Base-by-base conservation (phyloP, 2,888 invertebrate species). In the Pseudanteris insignis region DNA sequence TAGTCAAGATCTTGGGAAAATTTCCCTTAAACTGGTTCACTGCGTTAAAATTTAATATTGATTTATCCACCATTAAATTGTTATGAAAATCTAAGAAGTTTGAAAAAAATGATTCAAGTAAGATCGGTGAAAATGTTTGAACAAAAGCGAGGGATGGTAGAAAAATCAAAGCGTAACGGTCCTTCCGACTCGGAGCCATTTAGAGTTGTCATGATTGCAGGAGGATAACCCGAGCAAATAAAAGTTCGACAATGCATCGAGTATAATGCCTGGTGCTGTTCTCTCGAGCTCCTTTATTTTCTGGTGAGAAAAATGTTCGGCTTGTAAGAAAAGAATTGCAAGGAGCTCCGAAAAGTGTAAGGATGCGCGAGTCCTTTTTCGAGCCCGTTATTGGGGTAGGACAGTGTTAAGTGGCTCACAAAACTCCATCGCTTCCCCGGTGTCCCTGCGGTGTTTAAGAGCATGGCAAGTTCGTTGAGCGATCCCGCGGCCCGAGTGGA, bases 401-500 rank as follows among this genome's bases (percentile, higher is more conserved):
- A 57, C 55, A 58, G 58, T 40, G 63, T 34, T 60, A 55, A 66
- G 64, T 63, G 61, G 58, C 62, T 59, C 37, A 43, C n/a, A n/a
- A n/a, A n/a, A n/a, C n/a, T n/a, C n/a, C n/a, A n/a, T n/a, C n/a
- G 21, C 53, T 48, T 50, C 59, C 59, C 53, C 41, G 30, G 18
- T 33, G 57, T 51, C 43, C 33, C 53, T 51, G 58, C 37, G 58
- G 63, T 51, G 58, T 53, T 63, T 53, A 53, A 58, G 44, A 55
- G 55, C 44, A 55, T 30, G 40, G 30, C 14, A 8, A 34, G 44
- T 46, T 55, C 61, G 44, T 51, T 50, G 43, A 41, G 46, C 43
- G 37, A 60, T 47, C 44, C 54, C 34, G 38, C 50, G 41, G 47
- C 47, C 30, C 64, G 67, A 65, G 67, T 71, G 68, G 68, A 73